Base-by-base conservation (phyloP, 1,140 invertebrate genomes). In the Hycleus cichorii region DNA sequence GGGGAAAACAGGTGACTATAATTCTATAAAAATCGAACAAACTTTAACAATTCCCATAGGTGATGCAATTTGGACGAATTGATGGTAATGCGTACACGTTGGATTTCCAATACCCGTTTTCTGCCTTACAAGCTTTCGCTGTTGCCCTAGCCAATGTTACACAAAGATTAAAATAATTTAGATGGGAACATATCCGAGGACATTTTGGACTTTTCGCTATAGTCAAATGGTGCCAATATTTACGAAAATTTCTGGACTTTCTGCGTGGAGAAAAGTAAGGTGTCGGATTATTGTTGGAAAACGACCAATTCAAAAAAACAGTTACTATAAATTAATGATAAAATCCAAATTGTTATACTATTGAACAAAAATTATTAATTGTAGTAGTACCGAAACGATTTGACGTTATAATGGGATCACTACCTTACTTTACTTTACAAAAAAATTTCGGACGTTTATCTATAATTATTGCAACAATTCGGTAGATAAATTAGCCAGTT, bases 61-160 rank as follows among this genome's bases (percentile, higher is more conserved):
- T 98, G 8, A 97, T 99, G 94, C 96, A 99, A 77, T 99, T 99
- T 78, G 97, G 96, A 12, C 82, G 96, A 56, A 98, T 99, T 67
- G 96, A 99, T 77, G 92, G 91, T 60, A 97, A 98, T 76, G 95
- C 95, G 10, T 99, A 98, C 76, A 98, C 97, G 0, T 76, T 99
- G 69, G 97, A 99, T 78, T 99, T 98, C 77, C 95, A 98, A 74
- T 96, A 97, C 78, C 97, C 97, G 11, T 98, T 99, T 78, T 95
- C 94, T 49, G 94, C 95, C 55, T 82, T 98, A 47, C 97, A 99
- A 81, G 96, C 97, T 27, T 98, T 99, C 78, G 92, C 95, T 46
- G 95, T 99, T 48, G 96, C 96, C 47, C 80, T 99, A 66, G 96
- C 97, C 58, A 98, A 97, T 76, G 95, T 99, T 45, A 99, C 97